Base-by-base conservation (phyloP, 2,113 vertebrate genomes). In the Sinocyclocheilus anophthalmus region DNA sequence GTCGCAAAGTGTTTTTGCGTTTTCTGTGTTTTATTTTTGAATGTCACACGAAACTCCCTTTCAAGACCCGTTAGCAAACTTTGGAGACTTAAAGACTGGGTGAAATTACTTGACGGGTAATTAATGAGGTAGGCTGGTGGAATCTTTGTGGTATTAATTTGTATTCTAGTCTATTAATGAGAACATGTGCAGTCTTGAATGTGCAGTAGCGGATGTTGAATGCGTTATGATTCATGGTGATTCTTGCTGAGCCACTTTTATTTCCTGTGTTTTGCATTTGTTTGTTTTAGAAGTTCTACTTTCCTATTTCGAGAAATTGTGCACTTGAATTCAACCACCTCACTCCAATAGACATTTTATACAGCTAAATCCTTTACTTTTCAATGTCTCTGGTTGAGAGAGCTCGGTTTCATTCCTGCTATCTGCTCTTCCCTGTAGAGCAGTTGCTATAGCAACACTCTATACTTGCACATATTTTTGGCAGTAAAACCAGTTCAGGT, bases 381-480 rank as follows among this genome's bases (percentile, higher is more conserved):
- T 33, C 30, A 33, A 33, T 33, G 37, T 39, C 8, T 77, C 48
- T 20, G 24, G 42, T 14, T 75, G 65, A 48, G 65, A 10, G 42
- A 45, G 11, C 42, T 10, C 9, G 9, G 14, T 3, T 18, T 26
- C 20, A 79, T 5, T 37, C 11, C 55, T 59, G 45, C 39, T 67
- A 5, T 37, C 45, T 45, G 42, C 45, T 45, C 39, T 26, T 81
- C 26, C 10, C 61, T 53, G n/a, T 53, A 5, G 39, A n/a, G 14
- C 59, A 45, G 80, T 82, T 69, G 61, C 45, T 70, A 82, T 82
- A 20, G 39, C 24, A 82, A 82, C 80, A 20, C 24, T 82, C 24
- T 20, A 3, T 18, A 55, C 53, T 24, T 33, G 37, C 8, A 30
- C 3, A 53, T 11, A 33, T 69, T 67, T 82, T 33, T 82, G 80